Conservation (phyloP, 2,888 invertebrate species). For the Glomeris marginata region DNA sequence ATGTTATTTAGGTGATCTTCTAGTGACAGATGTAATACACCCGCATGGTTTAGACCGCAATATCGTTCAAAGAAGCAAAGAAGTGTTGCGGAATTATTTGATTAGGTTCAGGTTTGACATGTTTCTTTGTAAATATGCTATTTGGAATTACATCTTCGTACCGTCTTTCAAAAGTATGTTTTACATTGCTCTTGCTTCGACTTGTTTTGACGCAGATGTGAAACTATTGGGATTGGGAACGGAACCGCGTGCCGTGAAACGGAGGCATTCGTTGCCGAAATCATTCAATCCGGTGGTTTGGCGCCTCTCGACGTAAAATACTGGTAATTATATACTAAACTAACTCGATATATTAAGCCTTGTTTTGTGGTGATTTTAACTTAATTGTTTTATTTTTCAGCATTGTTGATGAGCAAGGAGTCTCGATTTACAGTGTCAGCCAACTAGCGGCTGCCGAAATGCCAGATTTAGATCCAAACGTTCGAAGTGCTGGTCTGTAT, state of each 20-base stretch:
- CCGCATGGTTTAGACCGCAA: constrained; percentile 33
- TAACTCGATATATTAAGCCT: too few species aligned
- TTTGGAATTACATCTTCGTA: too few species aligned
- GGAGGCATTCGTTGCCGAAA: constrained; percentile 50
- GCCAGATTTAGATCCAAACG: constrained; percentile 62
- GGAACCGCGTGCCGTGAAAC: constrained; percentile 82
- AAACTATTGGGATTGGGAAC: constrained; percentile 75
- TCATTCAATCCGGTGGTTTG: constrained; percentile 42
- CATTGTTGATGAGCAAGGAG: constrained; percentile 79
- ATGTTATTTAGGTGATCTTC: constrained; percentile 34
- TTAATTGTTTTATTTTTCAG: too few species aligned
- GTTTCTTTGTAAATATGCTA: too few species aligned
- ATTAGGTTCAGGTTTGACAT: too few species aligned
- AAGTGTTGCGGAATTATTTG: too few species aligned
- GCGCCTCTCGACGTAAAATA: constrained; percentile 40
- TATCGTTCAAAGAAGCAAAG: too few species aligned
- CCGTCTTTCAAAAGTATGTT: too few species aligned
- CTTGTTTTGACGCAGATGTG: constrained; percentile 40
- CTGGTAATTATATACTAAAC: constrained; percentile 25
- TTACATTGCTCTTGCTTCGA: too few species aligned
- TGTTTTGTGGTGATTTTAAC: too few species aligned
- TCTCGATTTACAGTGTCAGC: constrained; percentile 82
- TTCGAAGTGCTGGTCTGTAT: constrained; percentile 52
- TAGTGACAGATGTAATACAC: constrained; percentile 52
- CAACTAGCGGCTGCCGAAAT: constrained; percentile 69